Evolutionary conservation across 1,140 invertebrate genomes (phyloP), one percentile per base, ranked within the genome.

Genomic region (Pogonomyrmex barbatus): DNA sequence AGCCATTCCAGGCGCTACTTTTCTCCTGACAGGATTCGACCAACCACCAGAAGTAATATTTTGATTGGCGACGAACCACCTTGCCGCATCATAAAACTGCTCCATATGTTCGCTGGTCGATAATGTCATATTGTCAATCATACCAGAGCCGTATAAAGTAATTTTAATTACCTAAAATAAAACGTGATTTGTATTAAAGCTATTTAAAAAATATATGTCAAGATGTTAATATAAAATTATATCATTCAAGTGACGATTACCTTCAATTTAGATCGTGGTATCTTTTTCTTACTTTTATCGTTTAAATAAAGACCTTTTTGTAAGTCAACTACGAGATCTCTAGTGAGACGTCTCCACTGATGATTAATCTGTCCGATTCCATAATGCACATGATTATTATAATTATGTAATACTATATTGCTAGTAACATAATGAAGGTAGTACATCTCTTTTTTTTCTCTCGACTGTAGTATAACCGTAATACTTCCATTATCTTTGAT

Each of bases 31-130:
- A 54, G 97, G 97, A 94, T 98, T 98, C 54, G 97, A 95, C 98
- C 98, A 99, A 45, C 98, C 98, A 90, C 98, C 98, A 47, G 97
- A 96, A 82, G 96, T 94, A 60, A 94, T 90, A 92, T 98, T 97
- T 95, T 99, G 99, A 95, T 98, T 96, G 33, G 95, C 95, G 4
- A 99, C 96, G 92, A 99, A 97, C 99, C 99, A 99, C 91, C 98
- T 96, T 17, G 98, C 98, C 2, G 99, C 97, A 93, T 98, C 97
- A 91, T 97, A 98, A 95, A 99, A 99, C 93, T 98, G 97, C 71
- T 97, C 96, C 94, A 98, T 96, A 94, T 99, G 98, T 91, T 98
- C 97, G 89, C 96, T 97, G 2, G 97, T 96, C n/a, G 97, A 96
- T 52, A 99, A 93, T 10, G 97, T 98, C 70, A 99, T 93, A 95